These are phyloP conservation scores for Petrolisthes cinctipes DNA, from an alignment of 2,888 invertebrate genomes.

Conservation along the genomic window DNA sequence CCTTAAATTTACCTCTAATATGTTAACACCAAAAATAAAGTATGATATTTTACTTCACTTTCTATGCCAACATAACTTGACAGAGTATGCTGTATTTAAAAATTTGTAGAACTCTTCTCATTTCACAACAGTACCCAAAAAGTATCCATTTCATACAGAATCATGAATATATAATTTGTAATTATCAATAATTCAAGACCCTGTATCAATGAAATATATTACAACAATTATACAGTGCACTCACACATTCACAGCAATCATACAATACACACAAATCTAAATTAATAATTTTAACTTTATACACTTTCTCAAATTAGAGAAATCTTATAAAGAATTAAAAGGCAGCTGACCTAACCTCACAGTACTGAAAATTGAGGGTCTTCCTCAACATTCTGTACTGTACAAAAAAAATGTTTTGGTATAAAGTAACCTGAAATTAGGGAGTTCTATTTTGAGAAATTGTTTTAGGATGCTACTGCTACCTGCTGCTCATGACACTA, in stretches of 20 bases:
- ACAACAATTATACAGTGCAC: background rate
- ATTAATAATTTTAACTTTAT: constrained; percentile 8
- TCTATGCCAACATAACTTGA: constrained; percentile 39
- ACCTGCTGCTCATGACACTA: background rate
- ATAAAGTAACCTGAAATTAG: too few species aligned
- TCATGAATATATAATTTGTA: background rate
- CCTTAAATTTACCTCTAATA: constrained; percentile 38
- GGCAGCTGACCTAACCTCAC: background rate
- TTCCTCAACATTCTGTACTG: too few species aligned
- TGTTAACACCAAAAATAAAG: constrained; percentile 45
- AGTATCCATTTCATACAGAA: background rate
- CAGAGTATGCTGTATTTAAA: constrained; percentile 9
- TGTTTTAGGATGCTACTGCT: background rate
- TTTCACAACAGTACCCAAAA: constrained; percentile 17
- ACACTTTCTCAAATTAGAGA: constrained; percentile 7
- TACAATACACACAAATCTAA: background rate
- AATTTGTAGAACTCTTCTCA: constrained; percentile 14
- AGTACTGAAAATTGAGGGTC: background rate
- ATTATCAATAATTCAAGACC: background rate
- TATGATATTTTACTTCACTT: constrained; percentile 25
- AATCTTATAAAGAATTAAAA: background rate
- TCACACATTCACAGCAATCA: constrained; percentile 6
- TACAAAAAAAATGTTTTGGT: too few species aligned
- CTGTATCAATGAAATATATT: background rate
- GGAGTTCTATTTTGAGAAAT: too few species aligned